These are phyloP conservation scores for Chironomus tepperi DNA, from an alignment of 1,140 invertebrate species.

Conservation along the genomic window DNA sequence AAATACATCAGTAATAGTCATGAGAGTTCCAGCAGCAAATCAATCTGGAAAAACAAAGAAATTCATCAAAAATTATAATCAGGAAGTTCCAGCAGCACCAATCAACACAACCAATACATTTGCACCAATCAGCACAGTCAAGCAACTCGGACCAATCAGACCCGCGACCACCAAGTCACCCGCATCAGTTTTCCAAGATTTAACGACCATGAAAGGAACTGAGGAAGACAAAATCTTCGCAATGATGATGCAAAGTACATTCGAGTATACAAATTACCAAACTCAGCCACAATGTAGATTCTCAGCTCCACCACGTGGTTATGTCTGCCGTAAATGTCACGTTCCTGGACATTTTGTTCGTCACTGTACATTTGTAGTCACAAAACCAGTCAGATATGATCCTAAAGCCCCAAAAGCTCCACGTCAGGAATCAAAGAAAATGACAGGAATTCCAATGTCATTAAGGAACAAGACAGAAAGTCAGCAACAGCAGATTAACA, in stretches of 20 bases:
- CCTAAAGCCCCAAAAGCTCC: background rate
- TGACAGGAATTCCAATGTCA: background rate
- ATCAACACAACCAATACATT: background rate
- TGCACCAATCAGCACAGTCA: background rate
- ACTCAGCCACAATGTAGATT: background rate
- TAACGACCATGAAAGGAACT: background rate
- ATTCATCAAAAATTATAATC: background rate
- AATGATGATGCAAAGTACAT: background rate
- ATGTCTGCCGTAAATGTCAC: background rate
- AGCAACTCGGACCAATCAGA: too few species aligned
- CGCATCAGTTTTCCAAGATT: too few species aligned
- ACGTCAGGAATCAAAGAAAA: background rate
- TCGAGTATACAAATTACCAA: background rate
- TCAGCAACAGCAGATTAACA: background rate
- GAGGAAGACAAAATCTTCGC: background rate
- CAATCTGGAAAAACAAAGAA: background rate
- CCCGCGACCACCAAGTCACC: too few species aligned
- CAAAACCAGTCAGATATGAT: background rate
- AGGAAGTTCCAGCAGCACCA: background rate
- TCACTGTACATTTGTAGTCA: background rate
- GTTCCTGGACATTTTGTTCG: background rate
- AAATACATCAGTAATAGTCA: background rate
- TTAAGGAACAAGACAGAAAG: background rate
- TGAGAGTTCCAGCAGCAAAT: background rate
- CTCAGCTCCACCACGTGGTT: background rate